Conservation (phyloP, 2,113 vertebrate species). For the Suricata suricatta region DNA sequence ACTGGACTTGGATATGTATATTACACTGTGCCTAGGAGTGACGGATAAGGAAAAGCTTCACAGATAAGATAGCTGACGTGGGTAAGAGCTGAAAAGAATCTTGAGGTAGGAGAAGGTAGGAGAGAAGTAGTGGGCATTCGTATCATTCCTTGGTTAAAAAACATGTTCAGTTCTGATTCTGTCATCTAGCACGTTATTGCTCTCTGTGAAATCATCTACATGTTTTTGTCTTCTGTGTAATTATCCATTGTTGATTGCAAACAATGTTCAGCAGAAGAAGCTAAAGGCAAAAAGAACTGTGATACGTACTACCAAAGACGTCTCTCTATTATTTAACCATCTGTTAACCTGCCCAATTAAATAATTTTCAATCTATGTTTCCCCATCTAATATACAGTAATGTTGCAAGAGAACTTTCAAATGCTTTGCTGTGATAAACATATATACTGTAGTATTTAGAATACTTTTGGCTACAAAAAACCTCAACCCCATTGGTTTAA, state of each 20-base stretch:
- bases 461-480: neutral
- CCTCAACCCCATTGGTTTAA: neutral
- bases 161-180: neutral
- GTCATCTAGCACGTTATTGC: neutral
- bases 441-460: neutral
- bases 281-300: neutral
- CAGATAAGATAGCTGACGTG: neutral
- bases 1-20: neutral
- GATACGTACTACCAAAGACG: neutral
- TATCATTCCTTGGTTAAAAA: neutral
- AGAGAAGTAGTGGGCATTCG: neutral
- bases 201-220: neutral
- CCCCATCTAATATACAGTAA: neutral
- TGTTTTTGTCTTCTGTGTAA: neutral
- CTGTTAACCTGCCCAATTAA: neutral
- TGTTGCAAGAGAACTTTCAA: neutral
- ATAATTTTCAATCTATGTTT: conserved; percentile 18
- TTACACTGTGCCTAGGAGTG: neutral
- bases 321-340: neutral
- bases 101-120: neutral
- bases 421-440: neutral
- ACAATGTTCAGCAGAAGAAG: neutral
- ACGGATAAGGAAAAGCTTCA: neutral
- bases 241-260: neutral
- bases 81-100: neutral